A percentile compares a stretch with the other conserved stretches of the same genome.
Conservation (phyloP, 2,113 vertebrate genomes). For the Rhombomys opimus region DNA sequence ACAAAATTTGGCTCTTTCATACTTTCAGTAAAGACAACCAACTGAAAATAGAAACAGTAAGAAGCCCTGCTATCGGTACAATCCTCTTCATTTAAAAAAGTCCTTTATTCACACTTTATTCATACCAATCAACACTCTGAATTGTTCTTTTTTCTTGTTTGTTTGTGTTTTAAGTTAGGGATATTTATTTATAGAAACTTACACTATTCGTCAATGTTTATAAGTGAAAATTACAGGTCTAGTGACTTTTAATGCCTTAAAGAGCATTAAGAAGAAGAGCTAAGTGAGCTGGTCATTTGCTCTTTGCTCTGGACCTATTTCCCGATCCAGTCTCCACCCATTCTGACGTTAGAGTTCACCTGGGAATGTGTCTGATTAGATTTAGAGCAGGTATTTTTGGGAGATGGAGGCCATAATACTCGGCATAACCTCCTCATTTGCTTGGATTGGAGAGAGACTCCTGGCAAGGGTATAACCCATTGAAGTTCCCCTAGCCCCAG, state of each 20-base stretch:
- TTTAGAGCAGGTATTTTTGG: neutral
- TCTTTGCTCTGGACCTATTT: slow-evolving; percentile 1
- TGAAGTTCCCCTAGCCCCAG: neutral
- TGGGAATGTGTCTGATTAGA: neutral
- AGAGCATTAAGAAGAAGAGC: slow-evolving; percentile 20
- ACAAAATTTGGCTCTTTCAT: neutral
- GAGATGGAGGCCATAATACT: neutral
- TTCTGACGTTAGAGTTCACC: neutral
- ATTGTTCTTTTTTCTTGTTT: neutral
- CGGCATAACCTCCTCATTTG: neutral
- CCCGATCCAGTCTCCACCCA: neutral
- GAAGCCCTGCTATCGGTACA: neutral
- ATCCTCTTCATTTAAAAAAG: neutral
- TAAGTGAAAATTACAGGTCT: neutral
- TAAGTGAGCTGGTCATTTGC: neutral
- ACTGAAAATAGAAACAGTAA: slow-evolving; percentile 3
- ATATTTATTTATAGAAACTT: neutral
- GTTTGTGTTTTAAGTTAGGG: slow-evolving; percentile 37
- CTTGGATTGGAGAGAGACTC: neutral
- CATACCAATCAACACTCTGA: neutral
- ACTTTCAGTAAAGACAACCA: neutral
- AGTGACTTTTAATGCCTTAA: neutral
- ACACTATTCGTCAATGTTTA: slow-evolving; percentile 32
- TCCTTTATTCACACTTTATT: neutral
- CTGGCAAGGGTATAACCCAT: neutral